Base-by-base conservation (phyloP, 1,140 invertebrate species). In the Hirudo medicinalis region DNA sequence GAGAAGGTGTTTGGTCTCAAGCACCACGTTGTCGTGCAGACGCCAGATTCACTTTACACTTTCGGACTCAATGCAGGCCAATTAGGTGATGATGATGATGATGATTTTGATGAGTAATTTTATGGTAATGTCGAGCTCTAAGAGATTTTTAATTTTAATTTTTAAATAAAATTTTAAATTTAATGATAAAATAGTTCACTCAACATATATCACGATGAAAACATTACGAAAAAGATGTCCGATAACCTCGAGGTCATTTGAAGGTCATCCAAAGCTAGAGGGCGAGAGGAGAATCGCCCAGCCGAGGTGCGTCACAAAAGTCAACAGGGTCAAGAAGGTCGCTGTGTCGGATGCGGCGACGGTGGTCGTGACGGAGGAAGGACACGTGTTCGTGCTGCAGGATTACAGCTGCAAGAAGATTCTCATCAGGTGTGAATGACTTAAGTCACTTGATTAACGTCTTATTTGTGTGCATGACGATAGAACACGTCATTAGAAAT, bases 41-140 rank as follows among this genome's bases (percentile, higher is more conserved):
- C 85, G 54, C 74, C 77, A 2, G 79, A 82, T 49, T 82, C 81
- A 69, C 77, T 89, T 0, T 89, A 82, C 76, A 85, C 86, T 0
- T 90, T 87, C 86, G 89, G 89, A 19, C 81, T 87, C 0, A 89
- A 91, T 82, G 83, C 86, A 70, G 89, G 89, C 54, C 89, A 90
- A 78, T 78, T 91, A 54, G 89, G 89, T 74, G 75, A 74, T 74
- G 32, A 36, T 36, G 32, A 36, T 36, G 32, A 36, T 36, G 32
- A 36, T 36, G 32, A 36, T 6, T 36, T 36, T 3, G 6, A 36
- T 36, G 32, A 36, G 32, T 36, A 2, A 36, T 36, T 36, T 6
- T 36, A 6, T 36, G 32, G 6, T 36, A 6, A 36, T 36, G 32
- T 3, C 6, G 32, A 36, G n/a, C n/a, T n/a, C n/a, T n/a, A n/a